Base-by-base conservation (phyloP, 1,140 invertebrate genomes). In the Drosophila elegans region DNA sequence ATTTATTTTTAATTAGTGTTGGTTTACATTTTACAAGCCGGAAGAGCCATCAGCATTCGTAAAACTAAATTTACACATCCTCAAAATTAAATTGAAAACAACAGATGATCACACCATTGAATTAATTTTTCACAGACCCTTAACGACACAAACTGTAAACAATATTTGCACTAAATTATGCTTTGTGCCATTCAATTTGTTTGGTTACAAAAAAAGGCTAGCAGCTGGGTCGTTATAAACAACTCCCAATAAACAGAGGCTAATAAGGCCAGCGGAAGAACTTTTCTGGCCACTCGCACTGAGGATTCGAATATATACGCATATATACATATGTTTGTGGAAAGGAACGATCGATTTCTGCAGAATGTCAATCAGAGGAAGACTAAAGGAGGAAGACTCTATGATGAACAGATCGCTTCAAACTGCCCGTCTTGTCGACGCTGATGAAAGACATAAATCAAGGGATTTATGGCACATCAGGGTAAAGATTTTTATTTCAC, bases 351-450 rank as follows among this genome's bases (percentile, higher is more conserved):
- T 60, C 54, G 42, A 74, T 74, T 51, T 61, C 83, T 86, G 75
- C 52, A 63, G 53, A 79, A 76, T 88, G 68, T 85, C 81, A 78
- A 85, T 83, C 80, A 80, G 27, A 38, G 25, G 48, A 29, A 39
- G 73, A 63, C 38, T 52, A 39, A 36, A n/a, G 46, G 9, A 49
- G 45, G 44, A 27, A 34, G 16, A 38, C 16, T 61, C 42, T 41
- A 39, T 56, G 59, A 64, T 36, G 48, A 21, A 16, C 39, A 45
- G 34, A 38, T 27, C 11, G 9, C 39, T 45, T 38, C 27, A 9
- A 41, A 42, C 41, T 53, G 46, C 32, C 63, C 46, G 32, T 9
- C n/a, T 29, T 48, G 63, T 32, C 29, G 52, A 46, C 29, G 36
- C 61, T 48, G 82, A 60, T 78, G 82, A 85, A 67, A 82, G 82